phyloP scores from a whole-genome alignment of 2,113 vertebrate species.

The Pachyramphus minor region DNA sequence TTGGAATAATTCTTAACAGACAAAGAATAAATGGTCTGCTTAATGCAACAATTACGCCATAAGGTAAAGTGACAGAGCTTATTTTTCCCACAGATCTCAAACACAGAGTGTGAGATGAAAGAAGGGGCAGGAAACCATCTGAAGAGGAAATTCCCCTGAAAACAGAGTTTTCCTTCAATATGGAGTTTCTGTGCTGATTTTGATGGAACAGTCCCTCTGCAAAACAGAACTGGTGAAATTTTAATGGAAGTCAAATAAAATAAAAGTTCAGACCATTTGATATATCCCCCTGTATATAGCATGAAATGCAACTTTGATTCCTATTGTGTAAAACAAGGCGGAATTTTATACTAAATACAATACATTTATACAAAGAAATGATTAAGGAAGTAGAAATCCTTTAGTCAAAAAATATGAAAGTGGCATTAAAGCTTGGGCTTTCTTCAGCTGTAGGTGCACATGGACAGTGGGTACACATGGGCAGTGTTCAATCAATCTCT shows the following conservation, averaged over 20 bases:
- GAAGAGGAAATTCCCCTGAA: background rate
- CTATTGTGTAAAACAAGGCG: background rate
- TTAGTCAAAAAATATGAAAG: background rate
- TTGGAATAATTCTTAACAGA: background rate
- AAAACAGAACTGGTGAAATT: background rate
- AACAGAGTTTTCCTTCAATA: background rate
- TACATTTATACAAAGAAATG: background rate
- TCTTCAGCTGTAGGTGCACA: background rate
- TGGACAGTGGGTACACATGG: background rate
- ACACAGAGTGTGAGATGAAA: background rate
- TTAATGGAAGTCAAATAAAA: background rate
- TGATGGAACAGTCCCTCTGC: background rate
- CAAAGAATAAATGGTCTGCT: background rate
- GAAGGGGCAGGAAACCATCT: background rate
- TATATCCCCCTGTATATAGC: background rate
- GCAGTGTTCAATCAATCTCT: background rate
- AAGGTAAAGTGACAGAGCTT: background rate
- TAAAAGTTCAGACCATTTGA: background rate
- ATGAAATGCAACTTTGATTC: background rate
- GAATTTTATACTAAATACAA: background rate
- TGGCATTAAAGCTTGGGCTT: background rate
- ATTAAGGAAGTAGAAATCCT: background rate
- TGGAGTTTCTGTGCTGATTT: background rate
- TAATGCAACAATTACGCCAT: background rate
- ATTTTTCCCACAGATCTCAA: background rate